Conservation (phyloP, 2,888 invertebrate species). For the Drosophila borborema region DNA sequence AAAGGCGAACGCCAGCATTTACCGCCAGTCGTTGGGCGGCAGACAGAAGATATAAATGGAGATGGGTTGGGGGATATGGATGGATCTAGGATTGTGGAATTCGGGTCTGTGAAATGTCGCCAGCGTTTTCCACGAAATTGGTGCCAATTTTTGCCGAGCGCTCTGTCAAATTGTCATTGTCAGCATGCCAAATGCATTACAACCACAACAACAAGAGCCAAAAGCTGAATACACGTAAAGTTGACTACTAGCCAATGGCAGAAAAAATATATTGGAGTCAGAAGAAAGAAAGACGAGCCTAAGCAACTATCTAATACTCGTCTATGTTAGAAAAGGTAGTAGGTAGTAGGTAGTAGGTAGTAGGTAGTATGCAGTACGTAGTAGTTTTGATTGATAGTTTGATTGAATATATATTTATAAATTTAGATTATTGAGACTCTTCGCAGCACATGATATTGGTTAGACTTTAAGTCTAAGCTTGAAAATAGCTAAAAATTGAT, state of each 20-base stretch:
- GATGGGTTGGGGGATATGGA: neutral
- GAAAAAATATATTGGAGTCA: neutral
- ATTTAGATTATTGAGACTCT: no score
- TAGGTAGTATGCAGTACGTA: no score
- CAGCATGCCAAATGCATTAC: constrained; percentile 83
- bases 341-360: no score
- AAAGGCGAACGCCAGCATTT: neutral
- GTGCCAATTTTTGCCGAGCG: constrained; percentile 82
- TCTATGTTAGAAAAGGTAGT: no score
- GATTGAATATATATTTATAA: no score
- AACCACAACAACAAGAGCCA: constrained; percentile 55
- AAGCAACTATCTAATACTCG: neutral
- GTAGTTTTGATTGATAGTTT: no score
- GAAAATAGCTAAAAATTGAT: no score
- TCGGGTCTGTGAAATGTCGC: constrained; percentile 71
- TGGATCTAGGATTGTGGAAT: constrained; percentile 5
- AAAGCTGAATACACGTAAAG: constrained; percentile 42
- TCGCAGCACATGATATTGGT: no score
- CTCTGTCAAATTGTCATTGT: constrained; percentile 84
- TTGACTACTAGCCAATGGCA: constrained; percentile 38
- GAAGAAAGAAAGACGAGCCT: neutral
- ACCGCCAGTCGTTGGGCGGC: neutral
- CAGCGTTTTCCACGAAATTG: constrained; percentile 77
- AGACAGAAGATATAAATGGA: constrained; percentile 1
- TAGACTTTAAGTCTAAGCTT: no score